A percentile compares a stretch with the other conserved stretches of the same genome.
Evolutionary conservation across 1,140 invertebrate species (phyloP).

Genomic region (Dendrolimus punctatus): DNA sequence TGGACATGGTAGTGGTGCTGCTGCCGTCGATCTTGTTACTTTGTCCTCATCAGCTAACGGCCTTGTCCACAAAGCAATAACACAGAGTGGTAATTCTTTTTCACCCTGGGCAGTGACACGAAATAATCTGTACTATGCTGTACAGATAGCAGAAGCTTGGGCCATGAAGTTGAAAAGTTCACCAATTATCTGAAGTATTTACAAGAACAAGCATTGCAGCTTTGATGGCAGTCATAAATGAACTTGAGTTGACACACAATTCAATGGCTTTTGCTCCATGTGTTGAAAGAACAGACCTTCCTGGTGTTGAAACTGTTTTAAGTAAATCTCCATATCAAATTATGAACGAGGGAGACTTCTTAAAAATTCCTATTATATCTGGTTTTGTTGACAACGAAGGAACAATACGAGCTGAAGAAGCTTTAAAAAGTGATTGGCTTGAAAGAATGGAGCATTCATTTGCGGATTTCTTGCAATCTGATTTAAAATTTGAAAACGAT

Average conservation of each 20-base stretch:
- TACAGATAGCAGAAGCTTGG: slow-evolving; percentile 47
- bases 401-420: slow-evolving; percentile 45
- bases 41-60: slow-evolving; percentile 50
- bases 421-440: slow-evolving; percentile 35
- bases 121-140: slow-evolving; percentile 44
- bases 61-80: slow-evolving; percentile 65
- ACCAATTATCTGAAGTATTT: slow-evolving; percentile 41
- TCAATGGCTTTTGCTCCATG: slow-evolving; percentile 54
- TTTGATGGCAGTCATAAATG: slow-evolving; percentile 53
- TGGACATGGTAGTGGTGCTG: slow-evolving; percentile 94
- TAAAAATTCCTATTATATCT: slow-evolving; percentile 45
- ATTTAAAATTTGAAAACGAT: slow-evolving; percentile 35
- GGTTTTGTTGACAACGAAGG: slow-evolving; percentile 61
- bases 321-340: slow-evolving; percentile 41
- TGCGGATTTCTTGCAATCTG: slow-evolving; percentile 44
- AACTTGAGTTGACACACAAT: slow-evolving; percentile 49
- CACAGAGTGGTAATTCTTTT: slow-evolving; percentile 67
- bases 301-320: slow-evolving; percentile 36
- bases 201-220: slow-evolving; percentile 42
- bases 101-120: slow-evolving; percentile 66
- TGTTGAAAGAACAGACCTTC: slow-evolving; percentile 37
- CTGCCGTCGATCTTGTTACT: slow-evolving; percentile 87
- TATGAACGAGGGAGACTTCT: slow-evolving; percentile 29
- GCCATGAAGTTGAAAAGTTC: slow-evolving; percentile 34
- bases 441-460: slow-evolving; percentile 46